Percentiles rank a stretch among this genome's conserved stretches.
These are phyloP conservation scores for Gavia stellata DNA, from an alignment of 2,113 vertebrate species.

Conservation along the genomic window DNA sequence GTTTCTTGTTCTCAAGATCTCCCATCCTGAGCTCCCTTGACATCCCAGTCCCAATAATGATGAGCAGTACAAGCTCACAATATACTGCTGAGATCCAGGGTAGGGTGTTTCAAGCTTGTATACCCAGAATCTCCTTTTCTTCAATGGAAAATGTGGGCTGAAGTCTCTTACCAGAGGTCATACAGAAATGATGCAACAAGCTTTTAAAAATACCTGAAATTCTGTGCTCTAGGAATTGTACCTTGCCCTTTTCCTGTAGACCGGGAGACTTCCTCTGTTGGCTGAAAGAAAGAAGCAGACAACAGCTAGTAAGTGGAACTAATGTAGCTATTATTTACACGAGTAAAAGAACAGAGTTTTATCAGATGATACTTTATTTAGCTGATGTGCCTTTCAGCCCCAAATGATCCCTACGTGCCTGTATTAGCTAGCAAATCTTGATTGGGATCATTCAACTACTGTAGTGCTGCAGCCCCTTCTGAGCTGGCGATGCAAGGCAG, in stretches of 20 bases:
- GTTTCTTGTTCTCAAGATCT: neutral
- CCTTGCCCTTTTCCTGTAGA: neutral
- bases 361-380: neutral
- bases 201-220: neutral
- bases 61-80: neutral
- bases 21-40: neutral
- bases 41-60: neutral
- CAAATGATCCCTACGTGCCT: fast-evolving
- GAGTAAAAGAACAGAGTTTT: neutral
- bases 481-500: neutral
- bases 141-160: neutral
- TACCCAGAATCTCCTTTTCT: neutral
- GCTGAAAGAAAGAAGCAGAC: neutral
- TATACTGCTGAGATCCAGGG: neutral
- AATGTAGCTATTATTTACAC: neutral
- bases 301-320: neutral
- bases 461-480: neutral
- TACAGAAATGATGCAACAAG: neutral
- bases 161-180: neutral
- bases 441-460: neutral
- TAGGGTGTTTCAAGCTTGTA: neutral
- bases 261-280: neutral
- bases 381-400: neutral
- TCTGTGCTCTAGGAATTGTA: neutral
- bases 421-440: neutral